Evolutionary conservation across 2,888 invertebrate genomes (phyloP).

Genomic region (Nezara viridula): DNA sequence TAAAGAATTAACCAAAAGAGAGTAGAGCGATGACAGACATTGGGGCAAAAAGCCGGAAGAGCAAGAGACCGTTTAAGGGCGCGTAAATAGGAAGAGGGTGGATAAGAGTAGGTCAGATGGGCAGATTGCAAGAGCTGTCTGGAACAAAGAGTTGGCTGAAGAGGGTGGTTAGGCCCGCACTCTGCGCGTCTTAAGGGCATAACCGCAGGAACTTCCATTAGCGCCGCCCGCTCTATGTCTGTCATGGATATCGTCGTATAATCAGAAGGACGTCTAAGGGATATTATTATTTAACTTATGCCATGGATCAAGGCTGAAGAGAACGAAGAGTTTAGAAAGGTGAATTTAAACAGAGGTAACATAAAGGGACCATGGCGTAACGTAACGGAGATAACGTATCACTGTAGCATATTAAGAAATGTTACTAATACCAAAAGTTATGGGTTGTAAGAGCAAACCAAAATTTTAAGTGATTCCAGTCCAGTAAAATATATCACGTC

Average conservation of each 20-base stretch:
- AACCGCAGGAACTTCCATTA: constrained; percentile 51
- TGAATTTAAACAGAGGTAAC: too few relatives aligned
- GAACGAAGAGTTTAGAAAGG: too few relatives aligned
- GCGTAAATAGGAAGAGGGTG: constrained; percentile 46
- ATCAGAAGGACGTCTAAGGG: neutral
- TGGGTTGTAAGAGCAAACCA: too few relatives aligned
- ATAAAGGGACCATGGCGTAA: too few relatives aligned
- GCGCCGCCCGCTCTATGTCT: neutral
- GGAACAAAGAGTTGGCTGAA: neutral
- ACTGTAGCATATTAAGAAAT: too few relatives aligned
- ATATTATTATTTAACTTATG: too few relatives aligned
- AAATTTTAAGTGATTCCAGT: too few relatives aligned
- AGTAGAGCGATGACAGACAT: constrained; percentile 5
- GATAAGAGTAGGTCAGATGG: constrained; percentile 48
- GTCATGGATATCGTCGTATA: neutral
- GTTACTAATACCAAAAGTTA: too few relatives aligned
- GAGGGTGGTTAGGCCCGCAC: constrained; percentile 48
- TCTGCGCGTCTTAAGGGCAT: constrained; percentile 33
- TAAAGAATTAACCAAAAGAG: neutral
- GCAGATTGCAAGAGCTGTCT: constrained; percentile 24
- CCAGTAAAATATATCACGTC: too few relatives aligned
- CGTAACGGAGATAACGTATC: too few relatives aligned
- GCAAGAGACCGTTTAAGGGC: constrained; percentile 20
- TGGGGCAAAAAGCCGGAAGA: constrained; percentile 46
- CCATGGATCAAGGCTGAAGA: too few relatives aligned